Base-by-base conservation (phyloP, 1,140 invertebrate genomes). In the Pomacea maculata region DNA sequence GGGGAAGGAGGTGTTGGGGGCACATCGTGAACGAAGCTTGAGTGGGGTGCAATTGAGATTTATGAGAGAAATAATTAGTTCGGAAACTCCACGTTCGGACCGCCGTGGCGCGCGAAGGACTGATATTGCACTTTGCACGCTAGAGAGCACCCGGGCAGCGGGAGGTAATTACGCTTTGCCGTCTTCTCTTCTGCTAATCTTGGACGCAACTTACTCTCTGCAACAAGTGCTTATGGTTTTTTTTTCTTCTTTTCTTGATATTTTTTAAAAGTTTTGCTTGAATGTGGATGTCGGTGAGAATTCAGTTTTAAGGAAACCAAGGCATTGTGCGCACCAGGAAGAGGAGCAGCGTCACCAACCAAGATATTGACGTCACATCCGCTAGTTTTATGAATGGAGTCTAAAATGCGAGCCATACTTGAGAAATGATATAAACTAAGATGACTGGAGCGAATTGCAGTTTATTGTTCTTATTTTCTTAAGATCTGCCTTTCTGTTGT, bases 41-140 rank as follows among this genome's bases (percentile, higher is more conserved):
- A 68, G 63, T 70, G 25, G n/a, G 52, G 65, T 67, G 77, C 64
- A 78, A 78, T 78, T 65, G 77, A 78, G 77, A 78, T 78, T 78
- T 78, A 78, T 78, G 77, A 78, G 77, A 71, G 77, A 78, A 78
- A 78, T 78, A 78, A 78, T 78, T 78, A 78, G 77, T 78, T 78
- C 77, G 34, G 77, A 78, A 67, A 78, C 77, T 78, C 77, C 77
- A 54, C 77, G 55, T 78, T 68, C 65, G 65, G 77, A 71, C 77
- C 77, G 77, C 77, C 77, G 70, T 71, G 67, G 77, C 77, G 77
- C 67, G 77, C 67, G 77, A 78, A 17, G 77, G 77, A 78, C 77
- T 78, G 77, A 71, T 78, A 78, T 78, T 78, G 77, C 77, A 78
- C 77, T 78, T 78, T 70, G 77, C 77, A 78, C 77, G 77, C 77